phyloP scores from a whole-genome alignment of 2,113 vertebrate species.

The Apistogramma diplotaenia region DNA sequence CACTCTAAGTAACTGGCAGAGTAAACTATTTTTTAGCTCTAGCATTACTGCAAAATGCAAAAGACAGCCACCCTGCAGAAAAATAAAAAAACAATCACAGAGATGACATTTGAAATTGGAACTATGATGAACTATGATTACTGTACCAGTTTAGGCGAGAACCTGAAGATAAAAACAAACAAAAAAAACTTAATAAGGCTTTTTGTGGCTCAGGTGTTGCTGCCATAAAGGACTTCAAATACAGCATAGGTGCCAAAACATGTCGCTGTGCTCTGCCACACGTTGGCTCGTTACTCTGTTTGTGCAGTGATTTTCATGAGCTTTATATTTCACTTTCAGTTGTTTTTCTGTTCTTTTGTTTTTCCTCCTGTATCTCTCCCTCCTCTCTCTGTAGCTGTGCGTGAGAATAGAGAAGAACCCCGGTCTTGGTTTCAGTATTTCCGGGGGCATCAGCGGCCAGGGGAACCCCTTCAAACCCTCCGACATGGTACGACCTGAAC shows the following conservation, averaged over 20 bases:
- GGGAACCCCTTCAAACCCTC: constrained; percentile 99
- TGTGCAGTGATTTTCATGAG: not conserved
- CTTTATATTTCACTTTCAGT: constrained; percentile 48
- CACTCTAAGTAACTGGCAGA: not conserved
- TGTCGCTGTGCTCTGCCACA: not conserved
- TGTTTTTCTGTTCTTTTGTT: constrained; percentile 15
- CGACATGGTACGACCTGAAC: constrained; percentile 88
- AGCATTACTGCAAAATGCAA: not conserved
- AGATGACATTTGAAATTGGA: no score
- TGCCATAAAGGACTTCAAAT: constrained; percentile 23
- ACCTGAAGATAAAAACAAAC: constrained; percentile 18
- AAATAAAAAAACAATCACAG: no score
- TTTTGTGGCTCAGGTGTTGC: not conserved
- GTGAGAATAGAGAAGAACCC: constrained; percentile 99
- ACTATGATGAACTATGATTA: constrained; percentile 1
- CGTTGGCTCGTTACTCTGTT: constrained; percentile 12
- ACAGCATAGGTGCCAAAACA: constrained; percentile 18
- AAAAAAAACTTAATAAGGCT: not conserved
- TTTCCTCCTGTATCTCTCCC: not conserved
- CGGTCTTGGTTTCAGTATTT: constrained; percentile 98
- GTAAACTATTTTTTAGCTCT: not conserved
- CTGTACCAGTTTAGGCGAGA: constrained; percentile 10
- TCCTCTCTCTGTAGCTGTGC: constrained; percentile 82
- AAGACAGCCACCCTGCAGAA: no score
- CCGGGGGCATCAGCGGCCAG: constrained; percentile 98